Evolutionary conservation across 2,888 invertebrate genomes (phyloP), one percentile per base, ranked within the genome.

Genomic region (Ectemnius cavifrons): DNA sequence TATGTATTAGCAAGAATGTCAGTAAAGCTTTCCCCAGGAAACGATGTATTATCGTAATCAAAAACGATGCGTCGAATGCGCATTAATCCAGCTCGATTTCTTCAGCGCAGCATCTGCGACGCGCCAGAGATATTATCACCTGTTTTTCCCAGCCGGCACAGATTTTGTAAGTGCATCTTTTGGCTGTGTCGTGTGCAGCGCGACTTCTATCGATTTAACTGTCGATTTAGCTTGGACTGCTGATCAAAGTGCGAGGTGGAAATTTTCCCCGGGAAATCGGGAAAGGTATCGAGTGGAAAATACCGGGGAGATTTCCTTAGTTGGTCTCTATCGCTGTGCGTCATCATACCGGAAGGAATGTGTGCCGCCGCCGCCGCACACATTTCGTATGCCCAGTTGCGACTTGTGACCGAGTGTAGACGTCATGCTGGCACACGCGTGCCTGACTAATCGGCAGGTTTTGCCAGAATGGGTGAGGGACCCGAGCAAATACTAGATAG

Each of bases 401-500:
- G 23, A 47, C 47, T 47, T 47, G 47, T 47, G 11, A 47, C 47
- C n/a, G 47, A 47, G 47, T 47, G 2, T 4, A 47, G n/a, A 47
- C 47, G 13, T 47, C 47, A n/a, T n/a, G 11, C 47, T 14, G n/a
- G 14, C n/a, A 52, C 52, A 16, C 52, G 52, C 52, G n/a, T 52
- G 52, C 52, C 16, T 52, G 52, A 52, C 52, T 52, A 52, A 52
- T 52, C 52, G 52, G 52, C 52, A 52, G 16, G 52, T 52, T 52
- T 52, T 14, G 8, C 37, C 5, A 14, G n/a, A 16, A 52, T 11
- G 16, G n/a, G 52, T 52, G 52, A 14, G 16, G 13, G 37, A 37
- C 11, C 11, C 14, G 16, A 52, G 52, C 52, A 52, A 52, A 52
- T 14, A 52, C 23, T 23, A 47, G 47, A 47, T 47, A 47, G 23